These are phyloP conservation scores for Helostoma temminkii DNA, from an alignment of 2,797 vertebrate species.

Conservation along the genomic window DNA sequence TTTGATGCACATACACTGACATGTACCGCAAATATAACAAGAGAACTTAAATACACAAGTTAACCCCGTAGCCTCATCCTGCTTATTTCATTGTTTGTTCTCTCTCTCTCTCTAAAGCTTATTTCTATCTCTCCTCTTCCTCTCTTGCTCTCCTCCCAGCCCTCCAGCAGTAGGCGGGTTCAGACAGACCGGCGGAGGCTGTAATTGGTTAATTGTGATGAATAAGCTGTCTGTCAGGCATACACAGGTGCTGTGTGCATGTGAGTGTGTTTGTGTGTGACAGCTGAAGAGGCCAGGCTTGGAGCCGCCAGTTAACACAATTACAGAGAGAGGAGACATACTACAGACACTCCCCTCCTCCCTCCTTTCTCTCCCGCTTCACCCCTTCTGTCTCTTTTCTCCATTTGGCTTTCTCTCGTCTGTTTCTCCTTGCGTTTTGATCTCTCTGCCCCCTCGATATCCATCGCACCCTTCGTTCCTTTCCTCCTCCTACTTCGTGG, in stretches of 20 bases:
- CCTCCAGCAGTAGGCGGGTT: constrained; percentile 75
- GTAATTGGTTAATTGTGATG: constrained; percentile 93
- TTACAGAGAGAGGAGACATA: constrained; percentile 84
- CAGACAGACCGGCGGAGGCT: constrained; percentile 79
- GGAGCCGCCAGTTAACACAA: constrained; percentile 86
- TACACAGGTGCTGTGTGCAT: constrained; percentile 86
- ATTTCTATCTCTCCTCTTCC: constrained; percentile 27
- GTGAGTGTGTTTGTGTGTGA: constrained; percentile 54
- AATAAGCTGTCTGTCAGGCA: constrained; percentile 86
- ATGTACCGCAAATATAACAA: background rate
- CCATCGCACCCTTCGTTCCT: constrained; percentile 49
- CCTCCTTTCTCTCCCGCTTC: constrained; percentile 24
- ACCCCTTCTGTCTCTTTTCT: constrained; percentile 14
- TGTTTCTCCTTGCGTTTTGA: constrained; percentile 31
- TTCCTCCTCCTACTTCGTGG: constrained; percentile 33
- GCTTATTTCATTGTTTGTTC: background rate
- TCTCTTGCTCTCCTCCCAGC: constrained; percentile 55
- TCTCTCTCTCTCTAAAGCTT: background rate
- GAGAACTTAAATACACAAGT: background rate
- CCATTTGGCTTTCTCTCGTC: constrained; percentile 15
- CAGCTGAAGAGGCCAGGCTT: constrained; percentile 84
- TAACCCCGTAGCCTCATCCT: background rate
- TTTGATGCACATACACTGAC: too few relatives aligned
- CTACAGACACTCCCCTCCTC: constrained; percentile 65
- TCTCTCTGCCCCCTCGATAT: constrained; percentile 36